Conservation (phyloP, 2,888 invertebrate genomes). For the Phragmatobia fuliginosa region DNA sequence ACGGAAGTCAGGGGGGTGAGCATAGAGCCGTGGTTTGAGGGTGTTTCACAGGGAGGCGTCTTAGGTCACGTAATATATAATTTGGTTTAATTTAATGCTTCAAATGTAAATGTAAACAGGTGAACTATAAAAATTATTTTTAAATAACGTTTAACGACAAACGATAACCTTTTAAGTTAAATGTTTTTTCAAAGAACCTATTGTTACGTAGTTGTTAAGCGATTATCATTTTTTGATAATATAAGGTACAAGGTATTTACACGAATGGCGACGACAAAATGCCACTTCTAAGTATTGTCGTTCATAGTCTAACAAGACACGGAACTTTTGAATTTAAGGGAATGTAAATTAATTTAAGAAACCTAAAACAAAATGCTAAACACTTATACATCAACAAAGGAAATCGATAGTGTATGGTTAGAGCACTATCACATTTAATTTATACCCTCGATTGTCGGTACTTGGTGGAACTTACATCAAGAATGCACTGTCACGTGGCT, state of each 20-base stretch:
- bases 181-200: not conserved
- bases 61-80: slow-evolving; percentile 60
- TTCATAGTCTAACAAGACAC: not conserved
- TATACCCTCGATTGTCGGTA: no score
- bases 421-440: no score
- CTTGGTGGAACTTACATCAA: no score
- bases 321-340: not conserved
- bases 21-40: slow-evolving; percentile 58
- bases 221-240: not conserved
- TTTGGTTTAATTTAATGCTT: slow-evolving; percentile 44
- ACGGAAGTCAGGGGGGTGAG: slow-evolving; percentile 64
- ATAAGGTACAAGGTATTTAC: not conserved
- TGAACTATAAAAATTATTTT: slow-evolving; percentile 13
- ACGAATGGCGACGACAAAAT: not conserved
- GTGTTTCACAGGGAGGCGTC: slow-evolving; percentile 62
- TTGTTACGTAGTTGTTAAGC: not conserved
- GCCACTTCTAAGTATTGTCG: not conserved
- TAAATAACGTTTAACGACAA: not conserved
- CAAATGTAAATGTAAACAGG: slow-evolving; percentile 34
- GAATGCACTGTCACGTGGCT: no score
- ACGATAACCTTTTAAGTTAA: not conserved
- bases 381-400: no score
- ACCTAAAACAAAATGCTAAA: no score
- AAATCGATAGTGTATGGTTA: no score
- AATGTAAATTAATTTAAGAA: no score